These are phyloP conservation scores for Aurelia sp. DNA, from an alignment of 30 jellyfish, hydroid and myxozoan genomes.

Conservation along the genomic window DNA sequence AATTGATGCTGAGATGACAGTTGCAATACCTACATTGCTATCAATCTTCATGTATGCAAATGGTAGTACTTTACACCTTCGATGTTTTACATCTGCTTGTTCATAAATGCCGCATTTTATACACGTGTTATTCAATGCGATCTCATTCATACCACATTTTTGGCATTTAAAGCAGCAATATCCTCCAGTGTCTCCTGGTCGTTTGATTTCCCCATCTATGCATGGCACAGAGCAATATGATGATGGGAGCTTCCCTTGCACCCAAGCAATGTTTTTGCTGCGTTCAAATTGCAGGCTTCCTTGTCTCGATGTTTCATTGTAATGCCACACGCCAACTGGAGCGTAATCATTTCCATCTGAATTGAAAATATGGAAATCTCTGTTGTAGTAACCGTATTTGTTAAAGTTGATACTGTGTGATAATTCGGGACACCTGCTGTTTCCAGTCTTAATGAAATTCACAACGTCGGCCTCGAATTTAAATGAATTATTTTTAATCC, in stretches of 20 bases:
- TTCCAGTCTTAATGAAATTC: background rate
- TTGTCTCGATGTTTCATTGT: background rate
- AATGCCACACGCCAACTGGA: conserved; percentile 7
- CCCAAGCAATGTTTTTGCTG: background rate
- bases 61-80: conserved; percentile 33
- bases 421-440: background rate
- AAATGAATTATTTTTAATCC: background rate
- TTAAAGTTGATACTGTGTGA: background rate
- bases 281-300: background rate
- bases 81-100: background rate
- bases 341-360: conserved; percentile 12
- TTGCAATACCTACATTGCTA: background rate
- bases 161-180: conserved; percentile 45
- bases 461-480: background rate
- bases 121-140: conserved; percentile 38
- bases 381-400: background rate
- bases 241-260: conserved; percentile 1
- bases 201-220: conserved; percentile 17
- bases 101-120: background rate
- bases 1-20: conserved; percentile 1
- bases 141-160: conserved; percentile 7
- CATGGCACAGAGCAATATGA: conserved; percentile 70
- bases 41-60: background rate
- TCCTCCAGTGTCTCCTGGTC: background rate
- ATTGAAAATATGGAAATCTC: background rate